Evolutionary conservation across 2,797 vertebrate genomes (phyloP), one percentile per base, ranked within the genome.

Genomic region (Sphenodon punctatus): DNA sequence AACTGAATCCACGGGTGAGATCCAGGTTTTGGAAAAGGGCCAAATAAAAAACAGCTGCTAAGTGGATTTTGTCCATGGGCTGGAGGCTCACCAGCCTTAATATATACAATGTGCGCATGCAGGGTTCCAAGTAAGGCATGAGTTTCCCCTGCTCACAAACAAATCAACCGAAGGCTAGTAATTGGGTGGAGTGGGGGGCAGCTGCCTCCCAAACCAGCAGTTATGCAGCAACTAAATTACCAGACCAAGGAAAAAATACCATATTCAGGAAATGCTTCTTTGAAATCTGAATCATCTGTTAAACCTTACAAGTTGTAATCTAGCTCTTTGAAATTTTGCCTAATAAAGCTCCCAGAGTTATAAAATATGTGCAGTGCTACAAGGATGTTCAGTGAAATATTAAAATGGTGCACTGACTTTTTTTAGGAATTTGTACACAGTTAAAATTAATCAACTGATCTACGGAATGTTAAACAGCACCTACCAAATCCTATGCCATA

Each of bases 401-500:
- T 77, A 70, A 67, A 84, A 80, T 1, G 49, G 13, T 30, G 64
- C 59, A 32, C 22, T n/a, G 25, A 64, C 77, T 67, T 60, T 48
- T 34, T 25, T 38, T 23, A 20, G 13, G 23, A 30, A 42, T 51
- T 51, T 51, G 49, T 51, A 51, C 46, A 34, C 38, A 25, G 27
- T 13, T n/a, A 63, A 61, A 45, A 42, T 25, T 22, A 66, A 36
- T 38, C 46, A 64, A 43, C 9, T 30, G n/a, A 48, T 34, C 41
- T 67, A 63, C 15, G 23, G 63, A 19, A 48, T 71, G 67, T 73
- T 68, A 69, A 16, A 48, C 3, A 0, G 55, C 2, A 43, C 0
- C 16, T 1, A 36, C 3, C 42, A 0, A 43, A 0, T 20, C 1
- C 48, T 5, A 69, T 0, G 38, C 0, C n/a, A n/a, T n/a, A n/a